A percentile compares a stretch with the other conserved stretches of the same genome.
phyloP scores from a whole-genome alignment of 2,888 invertebrate genomes.

The Willowsia nigromaculata region DNA sequence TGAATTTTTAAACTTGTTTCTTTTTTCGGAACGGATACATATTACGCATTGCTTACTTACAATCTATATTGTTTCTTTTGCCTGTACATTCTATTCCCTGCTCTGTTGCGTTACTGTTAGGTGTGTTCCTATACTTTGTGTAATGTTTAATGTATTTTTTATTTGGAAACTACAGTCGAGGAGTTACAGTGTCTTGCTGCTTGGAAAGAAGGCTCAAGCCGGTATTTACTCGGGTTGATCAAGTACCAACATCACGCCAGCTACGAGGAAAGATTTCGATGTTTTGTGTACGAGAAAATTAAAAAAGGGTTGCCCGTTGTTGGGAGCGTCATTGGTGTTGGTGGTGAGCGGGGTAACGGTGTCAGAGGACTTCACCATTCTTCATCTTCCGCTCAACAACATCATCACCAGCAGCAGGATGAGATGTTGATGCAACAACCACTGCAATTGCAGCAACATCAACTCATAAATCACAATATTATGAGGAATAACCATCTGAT shows the following conservation, averaged over 20 bases:
- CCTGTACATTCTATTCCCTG: not conserved
- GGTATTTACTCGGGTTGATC: conserved; percentile 93
- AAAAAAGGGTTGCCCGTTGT: conserved; percentile 71
- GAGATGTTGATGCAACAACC: conserved; percentile 49
- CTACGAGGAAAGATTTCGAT: conserved; percentile 95
- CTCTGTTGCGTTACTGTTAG: not conserved
- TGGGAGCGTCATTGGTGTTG: conserved; percentile 51
- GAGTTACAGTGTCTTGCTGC: conserved; percentile 94
- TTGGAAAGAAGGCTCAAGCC: conserved; percentile 96
- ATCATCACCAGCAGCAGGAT: conserved; percentile 26
- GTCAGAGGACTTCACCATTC: conserved; percentile 60
- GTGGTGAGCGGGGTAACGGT: conserved; percentile 38
- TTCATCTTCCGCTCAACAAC: conserved; percentile 38
- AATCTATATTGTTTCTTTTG: not conserved
- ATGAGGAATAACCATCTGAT: conserved; percentile 60
- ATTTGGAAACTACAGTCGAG: conserved; percentile 85
- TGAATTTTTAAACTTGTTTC: conserved; percentile 70
- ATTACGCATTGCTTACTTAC: not conserved
- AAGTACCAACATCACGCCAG: conserved; percentile 94
- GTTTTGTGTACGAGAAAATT: conserved; percentile 94
- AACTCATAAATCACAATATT: conserved; percentile 62
- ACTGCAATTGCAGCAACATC: conserved; percentile 48
- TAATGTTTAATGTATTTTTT: not conserved
- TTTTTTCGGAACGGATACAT: not conserved
- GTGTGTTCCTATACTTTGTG: not conserved